Evolutionary conservation across 1,140 invertebrate genomes (phyloP), one percentile per base, ranked within the genome.

Genomic region (Drepana arcuata): DNA sequence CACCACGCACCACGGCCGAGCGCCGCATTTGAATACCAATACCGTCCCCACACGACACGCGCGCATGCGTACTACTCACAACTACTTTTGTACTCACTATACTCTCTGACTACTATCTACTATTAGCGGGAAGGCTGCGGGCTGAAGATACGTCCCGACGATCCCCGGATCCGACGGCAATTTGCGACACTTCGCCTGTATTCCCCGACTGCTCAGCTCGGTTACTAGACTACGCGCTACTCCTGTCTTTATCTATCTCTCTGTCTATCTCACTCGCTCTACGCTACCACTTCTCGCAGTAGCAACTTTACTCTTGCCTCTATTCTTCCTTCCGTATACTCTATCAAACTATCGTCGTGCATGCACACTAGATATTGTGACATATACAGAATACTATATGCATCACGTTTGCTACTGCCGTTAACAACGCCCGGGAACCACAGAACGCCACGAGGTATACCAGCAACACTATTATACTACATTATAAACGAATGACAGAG

Each of bases 1-100:
- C 18, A 41, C 62, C 68, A 74, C 62, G 64, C 68, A 73, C 71
- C 49, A 75, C 41, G 71, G 75, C 71, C 73, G 71, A 78, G 69
- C 71, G 75, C 77, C 79, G 85, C 87, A 88, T 88, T 88, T 88
- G 87, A 88, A 88, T 88, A 88, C 87, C 87, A 88, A 88, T 88
- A 87, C 85, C 73, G 65, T 66, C 55, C 48, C 60, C 52, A 77
- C 73, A 74, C 67, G 53, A 78, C 74, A 74, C 72, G 73, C 74
- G 73, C 70, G 74, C 74, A 79, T 79, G 74, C 65, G 52, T 70
- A 72, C 63, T 66, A 72, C 73, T 78, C 69, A 78, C 72, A 71
- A 70, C 55, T 60, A 80, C 67, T 73, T 70, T 69, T 26, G 63
- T 77, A 78, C 77, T 75, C 67, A 77, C 66, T 73, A 38, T 60